phyloP scores from a whole-genome alignment of 2,797 vertebrate genomes.

The Characodon lateralis region DNA sequence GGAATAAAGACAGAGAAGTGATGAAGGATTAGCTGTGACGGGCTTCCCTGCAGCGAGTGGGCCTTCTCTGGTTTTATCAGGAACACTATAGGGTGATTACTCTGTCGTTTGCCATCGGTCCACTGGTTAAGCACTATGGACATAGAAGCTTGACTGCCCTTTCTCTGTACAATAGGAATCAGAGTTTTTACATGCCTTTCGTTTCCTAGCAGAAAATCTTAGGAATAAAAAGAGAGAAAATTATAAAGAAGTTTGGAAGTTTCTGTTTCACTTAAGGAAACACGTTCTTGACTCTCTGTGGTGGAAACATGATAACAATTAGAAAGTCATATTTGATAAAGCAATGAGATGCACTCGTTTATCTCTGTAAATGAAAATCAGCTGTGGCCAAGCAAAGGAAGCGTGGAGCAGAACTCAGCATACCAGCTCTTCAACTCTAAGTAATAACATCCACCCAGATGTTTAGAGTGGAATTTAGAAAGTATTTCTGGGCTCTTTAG shows the following conservation, averaged over 20 bases:
- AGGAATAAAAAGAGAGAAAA: background rate
- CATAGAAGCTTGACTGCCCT: conserved; percentile 65
- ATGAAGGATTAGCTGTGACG: conserved; percentile 76
- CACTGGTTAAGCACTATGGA: conserved; percentile 82
- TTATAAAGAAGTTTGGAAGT: background rate
- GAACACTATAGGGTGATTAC: conserved; percentile 87
- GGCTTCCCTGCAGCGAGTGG: conserved; percentile 73
- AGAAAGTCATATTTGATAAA: background rate
- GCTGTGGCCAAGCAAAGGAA: background rate
- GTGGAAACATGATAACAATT: background rate
- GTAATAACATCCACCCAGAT: background rate
- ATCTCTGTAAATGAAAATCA: background rate
- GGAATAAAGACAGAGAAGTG: conserved; percentile 57
- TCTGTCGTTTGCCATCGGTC: conserved; percentile 81
- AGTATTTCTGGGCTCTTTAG: background rate
- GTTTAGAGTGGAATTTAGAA: background rate
- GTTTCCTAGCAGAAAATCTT: conserved; percentile 16
- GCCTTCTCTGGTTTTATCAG: conserved; percentile 70
- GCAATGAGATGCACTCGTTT: background rate
- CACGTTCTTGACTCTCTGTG: background rate
- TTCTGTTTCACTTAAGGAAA: background rate
- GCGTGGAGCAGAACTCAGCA: background rate
- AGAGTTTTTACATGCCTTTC: conserved; percentile 33
- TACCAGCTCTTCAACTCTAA: background rate
- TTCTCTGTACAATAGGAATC: conserved; percentile 64